These are phyloP conservation scores for Cheirogaleus major DNA, from an alignment of 2,797 vertebrate species.

Conservation along the genomic window DNA sequence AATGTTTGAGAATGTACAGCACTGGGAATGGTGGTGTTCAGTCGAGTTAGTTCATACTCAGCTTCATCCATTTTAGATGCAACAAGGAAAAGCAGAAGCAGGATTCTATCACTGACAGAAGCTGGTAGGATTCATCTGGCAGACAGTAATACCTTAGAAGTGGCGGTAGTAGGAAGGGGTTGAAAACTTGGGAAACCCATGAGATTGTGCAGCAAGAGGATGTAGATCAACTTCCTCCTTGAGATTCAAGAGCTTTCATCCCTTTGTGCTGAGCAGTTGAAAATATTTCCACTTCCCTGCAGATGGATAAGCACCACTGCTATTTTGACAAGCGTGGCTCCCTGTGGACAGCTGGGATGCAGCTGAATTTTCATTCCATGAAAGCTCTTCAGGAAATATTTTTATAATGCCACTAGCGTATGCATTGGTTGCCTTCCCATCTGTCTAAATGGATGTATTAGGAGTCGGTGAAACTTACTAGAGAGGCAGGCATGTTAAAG, in stretches of 20 bases:
- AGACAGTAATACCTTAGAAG: neutral
- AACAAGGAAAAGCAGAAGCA: neutral
- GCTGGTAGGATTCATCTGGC: neutral
- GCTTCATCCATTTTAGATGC: neutral
- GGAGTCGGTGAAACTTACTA: neutral
- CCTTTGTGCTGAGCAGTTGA: neutral
- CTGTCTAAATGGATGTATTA: neutral
- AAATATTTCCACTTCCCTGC: neutral
- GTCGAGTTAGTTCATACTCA: neutral
- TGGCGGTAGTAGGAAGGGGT: neutral
- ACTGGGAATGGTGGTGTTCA: neutral
- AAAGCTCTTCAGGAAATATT: neutral
- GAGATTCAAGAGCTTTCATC: neutral
- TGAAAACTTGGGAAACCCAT: neutral
- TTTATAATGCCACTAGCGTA: neutral
- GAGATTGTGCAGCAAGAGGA: neutral
- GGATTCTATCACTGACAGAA: neutral
- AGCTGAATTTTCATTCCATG: neutral
- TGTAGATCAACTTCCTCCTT: neutral
- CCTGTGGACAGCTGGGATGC: neutral
- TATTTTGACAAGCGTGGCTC: neutral
- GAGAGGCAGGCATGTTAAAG: neutral
- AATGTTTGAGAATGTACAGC: neutral
- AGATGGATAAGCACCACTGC: neutral
- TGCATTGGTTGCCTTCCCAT: neutral